Percentiles rank a stretch among this genome's conserved stretches.
Evolutionary conservation across 2,113 vertebrate genomes (phyloP).

Genomic region (Lagopus muta): DNA sequence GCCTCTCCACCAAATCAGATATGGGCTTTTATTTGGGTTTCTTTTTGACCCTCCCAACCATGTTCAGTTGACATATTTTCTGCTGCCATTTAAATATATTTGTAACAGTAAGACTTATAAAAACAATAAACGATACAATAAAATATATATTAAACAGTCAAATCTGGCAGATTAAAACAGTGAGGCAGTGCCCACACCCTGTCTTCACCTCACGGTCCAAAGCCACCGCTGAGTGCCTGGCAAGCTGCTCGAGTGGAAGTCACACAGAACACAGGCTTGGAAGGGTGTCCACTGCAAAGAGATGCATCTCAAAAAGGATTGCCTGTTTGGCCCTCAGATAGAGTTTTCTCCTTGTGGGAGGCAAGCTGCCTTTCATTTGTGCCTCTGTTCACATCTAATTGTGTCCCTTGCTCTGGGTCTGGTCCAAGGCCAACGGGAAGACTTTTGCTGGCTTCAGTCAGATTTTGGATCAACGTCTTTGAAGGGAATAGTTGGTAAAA

Average conservation of each 20-base stretch:
- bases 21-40: background rate
- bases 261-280: background rate
- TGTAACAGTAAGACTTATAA: background rate
- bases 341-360: background rate
- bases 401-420: background rate
- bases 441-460: background rate
- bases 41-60: background rate
- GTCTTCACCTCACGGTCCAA: background rate
- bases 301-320: background rate
- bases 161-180: background rate
- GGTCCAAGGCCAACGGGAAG: background rate
- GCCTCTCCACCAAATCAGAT: background rate
- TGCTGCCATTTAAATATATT: background rate
- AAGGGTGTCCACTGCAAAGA: fast-evolving
- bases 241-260: background rate
- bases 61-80: background rate
- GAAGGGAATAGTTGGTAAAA: background rate
- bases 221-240: background rate
- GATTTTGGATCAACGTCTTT: background rate
- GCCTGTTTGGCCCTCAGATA: background rate
- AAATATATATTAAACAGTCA: background rate
- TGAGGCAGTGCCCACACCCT: background rate
- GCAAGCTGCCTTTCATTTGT: conserved; percentile 8
- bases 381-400: background rate
- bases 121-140: background rate